Percentiles rank a stretch among this genome's conserved stretches.
These are phyloP conservation scores for Oryzias celebensis DNA, from an alignment of 2,113 vertebrate species.

Conservation along the genomic window DNA sequence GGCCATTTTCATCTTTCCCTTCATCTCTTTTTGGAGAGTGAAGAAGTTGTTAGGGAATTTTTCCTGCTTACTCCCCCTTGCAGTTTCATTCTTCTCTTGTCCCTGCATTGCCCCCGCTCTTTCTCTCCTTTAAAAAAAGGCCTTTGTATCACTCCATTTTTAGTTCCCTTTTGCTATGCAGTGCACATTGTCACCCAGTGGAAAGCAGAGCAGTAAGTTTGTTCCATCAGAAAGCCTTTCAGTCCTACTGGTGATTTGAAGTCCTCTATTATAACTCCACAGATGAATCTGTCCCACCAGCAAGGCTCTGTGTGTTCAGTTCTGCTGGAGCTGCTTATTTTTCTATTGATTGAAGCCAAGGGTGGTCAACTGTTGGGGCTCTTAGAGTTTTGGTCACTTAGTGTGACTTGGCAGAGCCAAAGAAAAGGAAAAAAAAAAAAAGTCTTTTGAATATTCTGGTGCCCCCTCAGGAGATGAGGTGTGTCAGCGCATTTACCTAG, in stretches of 20 bases:
- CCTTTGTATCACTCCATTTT: constrained; percentile 59
- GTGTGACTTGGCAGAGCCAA: constrained; percentile 43
- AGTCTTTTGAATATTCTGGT: constrained; percentile 27
- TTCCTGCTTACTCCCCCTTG: constrained; percentile 42
- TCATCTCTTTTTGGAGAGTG: constrained; percentile 19
- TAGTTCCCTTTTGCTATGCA: constrained; percentile 67
- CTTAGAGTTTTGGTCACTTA: constrained; percentile 38
- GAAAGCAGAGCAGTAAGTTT: constrained; percentile 39
- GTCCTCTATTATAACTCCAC: constrained; percentile 38
- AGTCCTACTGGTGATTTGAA: constrained; percentile 44
- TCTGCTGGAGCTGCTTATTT: constrained; percentile 40
- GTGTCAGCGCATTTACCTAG: constrained; percentile 23
- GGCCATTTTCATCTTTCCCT: constrained; percentile 50
- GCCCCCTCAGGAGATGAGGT: constrained; percentile 13
- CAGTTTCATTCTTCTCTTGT: constrained; percentile 54
- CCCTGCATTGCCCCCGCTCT: constrained; percentile 43
- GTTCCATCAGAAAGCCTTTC: constrained; percentile 23
- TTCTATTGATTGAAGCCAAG: constrained; percentile 45
- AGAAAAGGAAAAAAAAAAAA: constrained; percentile 18
- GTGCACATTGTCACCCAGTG: constrained; percentile 60
- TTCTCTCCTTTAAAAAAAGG: constrained; percentile 38
- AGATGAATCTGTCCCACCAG: constrained; percentile 23
- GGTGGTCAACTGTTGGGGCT: constrained; percentile 32
- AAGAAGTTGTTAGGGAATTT: constrained; percentile 36
- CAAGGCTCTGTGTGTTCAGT: constrained; percentile 29